Evolutionary conservation across 2,797 vertebrate species (phyloP), one percentile per base, ranked within the genome.

Genomic region (Morus bassanus): DNA sequence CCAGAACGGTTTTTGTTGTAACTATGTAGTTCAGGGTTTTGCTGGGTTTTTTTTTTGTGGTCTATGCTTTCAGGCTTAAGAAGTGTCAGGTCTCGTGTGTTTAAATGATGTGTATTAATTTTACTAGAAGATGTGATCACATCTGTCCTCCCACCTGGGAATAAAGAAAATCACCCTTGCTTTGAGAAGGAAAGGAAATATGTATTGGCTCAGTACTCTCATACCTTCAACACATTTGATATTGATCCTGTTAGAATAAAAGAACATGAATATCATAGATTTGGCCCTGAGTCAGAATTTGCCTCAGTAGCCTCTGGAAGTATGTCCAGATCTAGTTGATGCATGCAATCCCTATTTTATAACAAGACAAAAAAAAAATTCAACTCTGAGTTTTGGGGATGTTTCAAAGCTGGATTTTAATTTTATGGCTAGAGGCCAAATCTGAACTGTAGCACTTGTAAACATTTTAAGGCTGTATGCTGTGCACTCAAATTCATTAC

Each of bases 351-450:
- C 39, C 17, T 77, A 5, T 89, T 91, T 94, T 87, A 46, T 77
- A 91, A 76, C 0, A 3, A 91, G 70, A 48, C 24, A 4, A 37
- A 50, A 60, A 48, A 46, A 82, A 78, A 81, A 23, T 3, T 33
- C 11, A n/a, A 0, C 43, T 33, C 43, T 76, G 59, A 45, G 9
- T 63, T 89, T 74, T 35, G 37, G 33, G 56, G 7, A 1, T 85
- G 18, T 67, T 94, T 94, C 48, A 87, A 89, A 91, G 54, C 63
- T 93, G 88, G 25, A 43, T 93, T 90, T 93, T 60, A 70, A 70
- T 91, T 85, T 82, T 79, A 41, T 93, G 93, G 74, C 85, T 77
- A 9, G 51, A 87, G 48, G 54, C 90, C 90, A 95, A 73, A 86
- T 88, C 28, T 82, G 88, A 88, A 68, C 72, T 84, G 56, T 60